Percentiles rank a stretch among this genome's conserved stretches.
Evolutionary conservation across 1,140 invertebrate genomes (phyloP).

Genomic region (Leptopilina boulardi): DNA sequence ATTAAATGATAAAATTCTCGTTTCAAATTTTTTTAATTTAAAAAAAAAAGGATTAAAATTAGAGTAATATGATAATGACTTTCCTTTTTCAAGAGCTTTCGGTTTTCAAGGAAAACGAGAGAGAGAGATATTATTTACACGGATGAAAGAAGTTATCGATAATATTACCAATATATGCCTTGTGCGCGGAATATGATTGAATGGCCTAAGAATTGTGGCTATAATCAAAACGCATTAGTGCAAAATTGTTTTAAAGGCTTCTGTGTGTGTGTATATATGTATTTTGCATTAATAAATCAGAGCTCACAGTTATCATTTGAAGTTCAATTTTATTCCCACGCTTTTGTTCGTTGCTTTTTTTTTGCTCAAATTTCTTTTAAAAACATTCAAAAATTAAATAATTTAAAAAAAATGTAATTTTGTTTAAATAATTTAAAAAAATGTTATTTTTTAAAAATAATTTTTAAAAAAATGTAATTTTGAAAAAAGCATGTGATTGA

Average conservation of each 20-base stretch:
- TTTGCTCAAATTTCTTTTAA: slow-evolving; percentile 8
- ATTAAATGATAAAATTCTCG: no score
- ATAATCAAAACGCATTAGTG: slow-evolving; percentile 24
- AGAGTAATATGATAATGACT: background rate
- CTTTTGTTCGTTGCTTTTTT: background rate
- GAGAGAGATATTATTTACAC: background rate
- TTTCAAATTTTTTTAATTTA: no score
- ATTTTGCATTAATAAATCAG: slow-evolving; percentile 18
- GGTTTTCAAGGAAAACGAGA: slow-evolving; percentile 28
- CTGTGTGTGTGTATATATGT: no score
- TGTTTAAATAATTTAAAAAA: no score
- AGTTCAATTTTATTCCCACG: slow-evolving; percentile 12
- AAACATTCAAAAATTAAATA: background rate
- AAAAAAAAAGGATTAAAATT: background rate
- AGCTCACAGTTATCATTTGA: background rate
- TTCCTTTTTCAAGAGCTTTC: slow-evolving; percentile 26
- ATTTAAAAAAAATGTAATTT: background rate
- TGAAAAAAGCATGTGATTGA: no score
- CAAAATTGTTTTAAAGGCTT: slow-evolving; percentile 29
- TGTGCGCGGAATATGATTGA: background rate
- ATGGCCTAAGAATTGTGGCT: background rate
- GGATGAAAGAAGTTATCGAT: slow-evolving; percentile 23
- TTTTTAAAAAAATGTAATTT: no score
- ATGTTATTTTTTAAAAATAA: no score
- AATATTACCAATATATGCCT: no score